Percentiles rank a stretch among this genome's conserved stretches.
Conservation (phyloP, 2,113 vertebrate species). For the Rhinolophus sinicus region DNA sequence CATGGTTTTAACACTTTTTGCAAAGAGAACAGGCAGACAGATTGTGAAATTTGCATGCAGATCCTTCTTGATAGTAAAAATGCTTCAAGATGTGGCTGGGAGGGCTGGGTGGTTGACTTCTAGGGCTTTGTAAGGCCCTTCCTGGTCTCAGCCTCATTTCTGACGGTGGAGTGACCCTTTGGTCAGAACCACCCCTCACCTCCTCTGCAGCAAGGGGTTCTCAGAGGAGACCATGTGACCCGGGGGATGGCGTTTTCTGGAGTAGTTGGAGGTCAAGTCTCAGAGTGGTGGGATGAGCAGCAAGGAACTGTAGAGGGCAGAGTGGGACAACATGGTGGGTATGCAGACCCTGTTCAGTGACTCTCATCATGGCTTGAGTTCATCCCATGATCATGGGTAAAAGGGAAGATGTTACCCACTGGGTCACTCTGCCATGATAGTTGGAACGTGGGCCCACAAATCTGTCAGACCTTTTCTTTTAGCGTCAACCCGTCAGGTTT, state of each 20-base stretch:
- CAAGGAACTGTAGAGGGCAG: not conserved
- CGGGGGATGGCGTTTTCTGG: not conserved
- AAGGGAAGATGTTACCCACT: not conserved
- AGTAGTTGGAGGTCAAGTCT: not conserved
- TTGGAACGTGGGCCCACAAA: not conserved
- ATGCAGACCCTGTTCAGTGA: not conserved
- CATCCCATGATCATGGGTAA: not conserved
- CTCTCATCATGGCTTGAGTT: not conserved
- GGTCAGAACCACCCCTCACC: not conserved
- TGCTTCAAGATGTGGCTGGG: conserved; percentile 82
- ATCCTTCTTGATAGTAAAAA: conserved; percentile 76
- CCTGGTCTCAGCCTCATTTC: not conserved
- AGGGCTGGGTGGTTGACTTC: not conserved
- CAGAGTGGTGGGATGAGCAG: not conserved
- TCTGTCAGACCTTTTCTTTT: not conserved
- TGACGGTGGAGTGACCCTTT: not conserved
- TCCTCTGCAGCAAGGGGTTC: not conserved
- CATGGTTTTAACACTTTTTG: conserved; percentile 76
- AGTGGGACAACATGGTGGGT: accelerated
- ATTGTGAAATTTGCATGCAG: conserved; percentile 83
- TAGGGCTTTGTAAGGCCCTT: not conserved
- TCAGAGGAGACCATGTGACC: not conserved
- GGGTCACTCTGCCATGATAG: not conserved
- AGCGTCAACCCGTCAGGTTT: not conserved
- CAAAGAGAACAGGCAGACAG: conserved; percentile 79